Evolutionary conservation across 2,888 invertebrate species (phyloP).

Genomic region (Enchytraeus crypticus): DNA sequence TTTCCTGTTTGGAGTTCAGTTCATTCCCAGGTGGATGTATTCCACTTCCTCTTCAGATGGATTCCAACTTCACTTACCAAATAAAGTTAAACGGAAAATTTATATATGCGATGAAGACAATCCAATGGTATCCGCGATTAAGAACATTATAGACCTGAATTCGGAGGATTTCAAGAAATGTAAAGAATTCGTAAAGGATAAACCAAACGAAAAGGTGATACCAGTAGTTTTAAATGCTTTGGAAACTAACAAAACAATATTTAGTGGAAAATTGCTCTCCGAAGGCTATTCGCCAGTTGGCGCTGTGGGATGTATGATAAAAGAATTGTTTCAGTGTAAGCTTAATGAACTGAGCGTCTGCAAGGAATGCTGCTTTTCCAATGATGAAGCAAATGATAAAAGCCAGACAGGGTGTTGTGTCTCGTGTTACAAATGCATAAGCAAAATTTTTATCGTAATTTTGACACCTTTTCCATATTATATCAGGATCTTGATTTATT

Average conservation of each 20-base stretch:
- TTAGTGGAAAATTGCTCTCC: conserved; percentile 22
- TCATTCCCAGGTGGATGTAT: conserved; percentile 33
- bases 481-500: conserved; percentile 36
- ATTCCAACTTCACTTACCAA: too few relatives aligned
- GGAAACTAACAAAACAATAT: conserved; percentile 21
- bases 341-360: conserved; percentile 19
- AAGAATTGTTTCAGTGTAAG: conserved; percentile 23
- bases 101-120: too few relatives aligned
- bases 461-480: conserved; percentile 40
- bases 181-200: conserved; percentile 8
- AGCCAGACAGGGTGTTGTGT: conserved; percentile 30
- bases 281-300: conserved; percentile 25
- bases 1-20: conserved; percentile 37
- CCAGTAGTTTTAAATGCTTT: conserved; percentile 19
- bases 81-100: too few relatives aligned
- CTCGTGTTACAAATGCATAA: conserved; percentile 26
- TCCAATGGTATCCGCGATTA: too few relatives aligned
- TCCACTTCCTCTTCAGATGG: too few relatives aligned
- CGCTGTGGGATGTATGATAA: conserved; percentile 13
- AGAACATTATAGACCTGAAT: conserved; percentile 15
- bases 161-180: conserved; percentile 12
- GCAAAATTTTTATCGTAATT: conserved; percentile 31
- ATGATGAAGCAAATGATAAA: too few relatives aligned
- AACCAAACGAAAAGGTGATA: conserved; percentile 16
- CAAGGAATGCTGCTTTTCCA: conserved; percentile 25